Evolutionary conservation across 2,888 invertebrate genomes (phyloP).

Genomic region (Eupeodes luniger): DNA sequence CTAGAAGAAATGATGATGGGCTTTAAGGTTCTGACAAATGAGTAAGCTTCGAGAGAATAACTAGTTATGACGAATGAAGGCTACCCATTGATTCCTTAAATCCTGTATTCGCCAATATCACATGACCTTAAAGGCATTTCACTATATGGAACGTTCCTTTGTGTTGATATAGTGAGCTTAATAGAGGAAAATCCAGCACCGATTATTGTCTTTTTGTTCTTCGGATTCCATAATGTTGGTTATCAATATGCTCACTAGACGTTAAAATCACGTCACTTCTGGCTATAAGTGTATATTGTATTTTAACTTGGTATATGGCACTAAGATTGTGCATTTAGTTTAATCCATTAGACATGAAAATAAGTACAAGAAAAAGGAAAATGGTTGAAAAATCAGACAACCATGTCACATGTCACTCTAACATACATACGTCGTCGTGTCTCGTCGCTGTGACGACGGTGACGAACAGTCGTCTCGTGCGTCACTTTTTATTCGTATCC

Average conservation of each 20-base stretch:
- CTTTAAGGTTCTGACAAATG: no score
- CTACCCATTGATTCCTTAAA: no score
- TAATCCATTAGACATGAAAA: constrained; percentile 55
- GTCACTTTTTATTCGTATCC: constrained; percentile 36
- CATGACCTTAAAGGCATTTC: no score
- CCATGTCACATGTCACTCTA: constrained; percentile 66
- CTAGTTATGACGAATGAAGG: no score
- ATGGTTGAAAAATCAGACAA: constrained; percentile 57
- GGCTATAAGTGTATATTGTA: background rate
- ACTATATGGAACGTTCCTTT: no score
- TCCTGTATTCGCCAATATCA: no score
- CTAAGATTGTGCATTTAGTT: constrained; percentile 25
- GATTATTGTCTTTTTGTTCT: background rate
- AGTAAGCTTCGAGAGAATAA: no score
- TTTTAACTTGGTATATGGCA: background rate
- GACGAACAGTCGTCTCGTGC: no score
- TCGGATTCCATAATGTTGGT: background rate
- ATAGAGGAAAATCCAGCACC: no score
- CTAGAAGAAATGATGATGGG: no score
- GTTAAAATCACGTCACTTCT: constrained; percentile 31
- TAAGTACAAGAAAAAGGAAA: constrained; percentile 40
- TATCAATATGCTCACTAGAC: constrained; percentile 11
- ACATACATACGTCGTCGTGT: background rate
- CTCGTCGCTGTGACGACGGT: no score
- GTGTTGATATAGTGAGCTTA: no score